A percentile compares a stretch with the other conserved stretches of the same genome.
Evolutionary conservation across 1,140 invertebrate species (phyloP).

Genomic region (Nautilus pompilius): DNA sequence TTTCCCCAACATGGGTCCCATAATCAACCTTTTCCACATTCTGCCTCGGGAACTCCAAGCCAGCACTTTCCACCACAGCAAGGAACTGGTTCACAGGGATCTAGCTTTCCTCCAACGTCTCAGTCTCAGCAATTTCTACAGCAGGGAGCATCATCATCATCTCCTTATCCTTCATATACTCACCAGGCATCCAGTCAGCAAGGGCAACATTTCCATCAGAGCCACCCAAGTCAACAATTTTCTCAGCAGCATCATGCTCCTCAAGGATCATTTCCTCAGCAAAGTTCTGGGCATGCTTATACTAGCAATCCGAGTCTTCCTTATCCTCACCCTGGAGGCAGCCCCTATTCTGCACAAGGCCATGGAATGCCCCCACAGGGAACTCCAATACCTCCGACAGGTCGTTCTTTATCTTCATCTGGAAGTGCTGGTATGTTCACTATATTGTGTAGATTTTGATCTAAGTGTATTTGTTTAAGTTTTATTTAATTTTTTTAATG

Average conservation of each 20-base stretch:
- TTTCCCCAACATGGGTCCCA: constrained; percentile 1
- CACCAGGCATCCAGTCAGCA: background rate
- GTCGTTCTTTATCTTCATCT: background rate
- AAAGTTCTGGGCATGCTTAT: background rate
- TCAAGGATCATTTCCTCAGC: background rate
- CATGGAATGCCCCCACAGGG: constrained; percentile 14
- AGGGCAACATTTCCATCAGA: background rate
- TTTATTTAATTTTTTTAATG: background rate
- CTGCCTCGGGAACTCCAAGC: background rate
- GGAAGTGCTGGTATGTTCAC: constrained; percentile 6
- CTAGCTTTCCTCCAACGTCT: constrained; percentile 1
- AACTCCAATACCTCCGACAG: constrained; percentile 10
- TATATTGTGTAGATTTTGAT: too few species aligned
- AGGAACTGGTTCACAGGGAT: too few species aligned
- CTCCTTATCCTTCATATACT: constrained; percentile 1
- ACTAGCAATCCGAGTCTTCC: background rate
- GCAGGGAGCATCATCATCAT: background rate
- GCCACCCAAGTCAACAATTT: background rate
- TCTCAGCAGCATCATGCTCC: background rate
- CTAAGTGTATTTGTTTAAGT: background rate
- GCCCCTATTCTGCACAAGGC: background rate
- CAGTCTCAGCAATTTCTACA: background rate
- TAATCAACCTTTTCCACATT: background rate
- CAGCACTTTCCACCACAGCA: constrained; percentile 7
- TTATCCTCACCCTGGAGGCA: background rate